Percentiles rank a stretch among this genome's conserved stretches.
These are phyloP conservation scores for Hipparchia semele DNA, from an alignment of 2,888 invertebrate species.

Conservation along the genomic window DNA sequence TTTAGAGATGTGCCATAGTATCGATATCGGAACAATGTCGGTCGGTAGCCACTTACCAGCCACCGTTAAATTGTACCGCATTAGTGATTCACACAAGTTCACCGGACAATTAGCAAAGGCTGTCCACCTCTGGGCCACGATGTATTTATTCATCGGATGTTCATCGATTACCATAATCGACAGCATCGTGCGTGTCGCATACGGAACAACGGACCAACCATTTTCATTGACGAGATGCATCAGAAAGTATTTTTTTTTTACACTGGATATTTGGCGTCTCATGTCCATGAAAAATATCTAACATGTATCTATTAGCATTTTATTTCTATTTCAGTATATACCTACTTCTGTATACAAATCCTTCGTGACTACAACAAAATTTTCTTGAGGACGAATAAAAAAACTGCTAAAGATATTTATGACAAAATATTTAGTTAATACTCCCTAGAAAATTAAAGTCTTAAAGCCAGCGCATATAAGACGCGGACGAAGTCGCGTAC, in stretches of 20 bases:
- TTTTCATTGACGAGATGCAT: constrained; percentile 68
- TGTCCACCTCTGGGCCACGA: constrained; percentile 78
- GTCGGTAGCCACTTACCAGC: constrained; percentile 46
- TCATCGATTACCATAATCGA: constrained; percentile 81
- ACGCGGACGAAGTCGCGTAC: too few relatives aligned
- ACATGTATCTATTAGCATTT: background rate
- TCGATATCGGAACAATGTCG: constrained; percentile 44
- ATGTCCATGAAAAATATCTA: background rate
- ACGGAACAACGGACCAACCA: constrained; percentile 65
- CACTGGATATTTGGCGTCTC: constrained; percentile 18
- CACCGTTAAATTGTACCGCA: constrained; percentile 68
- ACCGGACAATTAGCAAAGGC: constrained; percentile 82
- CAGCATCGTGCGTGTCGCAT: constrained; percentile 77
- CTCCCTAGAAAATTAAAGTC: too few relatives aligned
- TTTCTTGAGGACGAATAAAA: too few relatives aligned
- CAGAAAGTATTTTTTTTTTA: constrained; percentile 38
- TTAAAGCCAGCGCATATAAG: too few relatives aligned
- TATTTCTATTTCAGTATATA: background rate
- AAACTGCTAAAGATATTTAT: too few relatives aligned
- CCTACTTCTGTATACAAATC: too few relatives aligned
- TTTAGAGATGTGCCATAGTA: constrained; percentile 24
- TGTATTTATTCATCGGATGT: constrained; percentile 82
- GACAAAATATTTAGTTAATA: too few relatives aligned
- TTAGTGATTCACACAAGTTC: constrained; percentile 78
- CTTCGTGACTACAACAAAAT: too few relatives aligned